Conservation (phyloP, 1,140 invertebrate species). For the Acromyrmex heyeri region DNA sequence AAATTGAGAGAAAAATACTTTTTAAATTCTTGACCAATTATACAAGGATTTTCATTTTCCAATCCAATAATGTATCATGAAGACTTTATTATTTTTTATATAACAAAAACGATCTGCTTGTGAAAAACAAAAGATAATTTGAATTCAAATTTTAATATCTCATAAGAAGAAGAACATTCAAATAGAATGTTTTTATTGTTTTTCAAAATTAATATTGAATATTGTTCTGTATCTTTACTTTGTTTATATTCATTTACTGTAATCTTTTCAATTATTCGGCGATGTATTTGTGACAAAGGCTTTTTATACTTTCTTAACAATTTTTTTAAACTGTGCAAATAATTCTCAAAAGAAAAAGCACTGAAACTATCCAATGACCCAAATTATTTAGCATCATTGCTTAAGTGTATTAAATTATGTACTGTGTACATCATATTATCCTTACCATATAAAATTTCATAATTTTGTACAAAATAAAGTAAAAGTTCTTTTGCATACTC, state of each 20-base stretch:
- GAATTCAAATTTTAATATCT: not conserved
- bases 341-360: conserved; percentile 15
- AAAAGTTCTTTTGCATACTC: conserved; percentile 22
- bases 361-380: conserved; percentile 5
- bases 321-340: conserved; percentile 25
- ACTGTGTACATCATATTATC: conserved; percentile 22
- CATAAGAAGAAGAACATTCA: not conserved
- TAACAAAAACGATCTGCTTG: not conserved
- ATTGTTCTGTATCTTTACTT: not conserved
- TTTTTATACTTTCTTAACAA: conserved; percentile 20
- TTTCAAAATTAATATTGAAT: not conserved
- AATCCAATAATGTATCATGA: not conserved
- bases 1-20: conserved; percentile 31
- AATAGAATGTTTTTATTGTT: not conserved
- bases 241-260: not conserved
- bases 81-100: conserved; percentile 36
- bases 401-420: conserved; percentile 20
- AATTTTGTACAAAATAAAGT: conserved; percentile 12
- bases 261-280: conserved; percentile 20
- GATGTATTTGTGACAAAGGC: conserved; percentile 22
- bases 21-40: conserved; percentile 28
- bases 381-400: not conserved
- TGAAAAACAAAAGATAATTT: conserved; percentile 3
- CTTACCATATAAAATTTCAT: conserved; percentile 11
- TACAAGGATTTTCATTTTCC: conserved; percentile 12